Evolutionary conservation across 2,888 invertebrate genomes (phyloP).

Genomic region (Monoplex corrugatus): DNA sequence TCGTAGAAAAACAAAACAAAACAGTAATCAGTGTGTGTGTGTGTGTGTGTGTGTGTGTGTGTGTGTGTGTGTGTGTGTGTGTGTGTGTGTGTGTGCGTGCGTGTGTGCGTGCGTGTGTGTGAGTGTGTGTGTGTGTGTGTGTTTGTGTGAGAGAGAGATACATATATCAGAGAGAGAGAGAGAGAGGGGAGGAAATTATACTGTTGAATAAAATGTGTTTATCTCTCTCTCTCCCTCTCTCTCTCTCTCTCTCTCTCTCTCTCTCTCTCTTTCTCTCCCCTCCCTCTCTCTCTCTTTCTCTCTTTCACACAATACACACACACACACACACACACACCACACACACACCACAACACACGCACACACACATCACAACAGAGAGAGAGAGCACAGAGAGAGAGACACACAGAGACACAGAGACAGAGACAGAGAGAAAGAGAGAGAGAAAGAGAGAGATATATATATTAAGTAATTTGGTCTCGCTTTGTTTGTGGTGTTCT

Average conservation of each 20-base stretch:
- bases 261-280: no score
- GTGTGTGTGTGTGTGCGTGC: conserved; percentile 1
- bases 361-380: no score
- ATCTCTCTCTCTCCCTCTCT: no score
- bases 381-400: conserved; percentile 26
- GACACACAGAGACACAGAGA: conserved; percentile 8
- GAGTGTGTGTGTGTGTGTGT: neutral
- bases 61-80: neutral
- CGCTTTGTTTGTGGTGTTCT: no score
- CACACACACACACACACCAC: no score
- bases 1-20: no score
- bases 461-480: neutral
- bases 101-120: neutral
- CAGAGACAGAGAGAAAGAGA: neutral
- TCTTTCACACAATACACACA: no score
- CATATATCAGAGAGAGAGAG: neutral
- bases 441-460: neutral
- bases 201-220: no score
- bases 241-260: no score
- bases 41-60: conserved; percentile 17
- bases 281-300: no score
- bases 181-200: neutral
- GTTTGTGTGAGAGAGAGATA: conserved; percentile 6
- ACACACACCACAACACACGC: no score
- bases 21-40: neutral